A percentile compares a stretch with the other conserved stretches of the same genome.
Evolutionary conservation across 2,797 vertebrate species (phyloP).

Genomic region (Mus caroli): DNA sequence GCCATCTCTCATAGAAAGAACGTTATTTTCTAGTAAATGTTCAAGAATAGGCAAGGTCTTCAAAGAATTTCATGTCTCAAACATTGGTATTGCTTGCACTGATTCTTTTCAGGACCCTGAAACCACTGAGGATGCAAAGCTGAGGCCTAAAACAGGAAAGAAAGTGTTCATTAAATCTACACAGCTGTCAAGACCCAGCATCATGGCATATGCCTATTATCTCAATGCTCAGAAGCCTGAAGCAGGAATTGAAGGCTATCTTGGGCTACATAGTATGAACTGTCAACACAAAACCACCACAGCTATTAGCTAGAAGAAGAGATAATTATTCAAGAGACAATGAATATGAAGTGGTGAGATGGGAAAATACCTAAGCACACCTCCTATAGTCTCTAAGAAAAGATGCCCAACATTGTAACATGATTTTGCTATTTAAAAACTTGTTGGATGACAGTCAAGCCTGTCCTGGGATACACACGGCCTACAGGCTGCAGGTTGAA

Average conservation of each 20-base stretch:
- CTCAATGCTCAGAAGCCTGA: neutral
- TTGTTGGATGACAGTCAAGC: neutral
- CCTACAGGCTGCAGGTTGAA: neutral
- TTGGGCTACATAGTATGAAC: neutral
- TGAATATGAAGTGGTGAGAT: conserved; percentile 17
- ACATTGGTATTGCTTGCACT: neutral
- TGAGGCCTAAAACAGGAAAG: conserved; percentile 60
- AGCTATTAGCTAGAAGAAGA: conserved; percentile 52
- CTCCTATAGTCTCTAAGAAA: neutral
- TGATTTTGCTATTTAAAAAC: neutral
- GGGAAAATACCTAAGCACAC: neutral
- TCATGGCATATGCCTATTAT: neutral
- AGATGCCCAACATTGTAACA: neutral
- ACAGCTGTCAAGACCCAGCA: neutral
- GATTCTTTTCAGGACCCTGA: conserved; percentile 18
- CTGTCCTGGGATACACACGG: neutral
- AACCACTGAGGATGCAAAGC: conserved; percentile 32
- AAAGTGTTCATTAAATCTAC: conserved; percentile 35
- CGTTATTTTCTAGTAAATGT: conserved; percentile 32
- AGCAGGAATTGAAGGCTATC: neutral
- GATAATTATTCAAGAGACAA: neutral
- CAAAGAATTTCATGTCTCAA: neutral
- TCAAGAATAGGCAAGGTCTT: neutral
- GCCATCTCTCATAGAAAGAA: conserved; percentile 21
- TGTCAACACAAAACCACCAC: neutral